These are phyloP conservation scores for Cavia aperea DNA, from an alignment of 2,113 vertebrate species.

Conservation along the genomic window DNA sequence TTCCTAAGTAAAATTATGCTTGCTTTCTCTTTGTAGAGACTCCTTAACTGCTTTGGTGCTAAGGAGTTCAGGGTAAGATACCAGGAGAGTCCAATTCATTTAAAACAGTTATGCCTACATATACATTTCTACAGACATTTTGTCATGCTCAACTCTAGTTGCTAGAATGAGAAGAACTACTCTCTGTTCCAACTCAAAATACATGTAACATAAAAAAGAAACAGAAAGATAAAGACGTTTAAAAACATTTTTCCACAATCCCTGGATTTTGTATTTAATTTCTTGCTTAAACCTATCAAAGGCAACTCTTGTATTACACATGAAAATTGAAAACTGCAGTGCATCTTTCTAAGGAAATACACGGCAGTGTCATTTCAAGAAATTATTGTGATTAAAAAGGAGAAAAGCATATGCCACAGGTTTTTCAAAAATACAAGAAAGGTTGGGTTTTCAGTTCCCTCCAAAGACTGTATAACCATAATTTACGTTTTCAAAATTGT, in stretches of 20 bases:
- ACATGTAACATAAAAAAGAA: constrained; percentile 58
- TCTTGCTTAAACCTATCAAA: constrained; percentile 54
- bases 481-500: constrained; percentile 70
- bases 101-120: neutral
- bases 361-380: constrained; percentile 58
- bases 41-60: neutral
- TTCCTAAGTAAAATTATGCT: constrained; percentile 27
- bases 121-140: constrained; percentile 54
- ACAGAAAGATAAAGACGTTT: constrained; percentile 58
- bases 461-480: constrained; percentile 62
- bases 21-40: neutral
- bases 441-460: constrained; percentile 65
- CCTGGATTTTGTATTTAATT: constrained; percentile 59
- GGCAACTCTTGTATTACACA: constrained; percentile 52
- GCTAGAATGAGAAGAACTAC: constrained; percentile 34
- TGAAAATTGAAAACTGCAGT: constrained; percentile 55
- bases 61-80: constrained; percentile 45
- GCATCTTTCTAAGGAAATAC: constrained; percentile 64
- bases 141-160: neutral
- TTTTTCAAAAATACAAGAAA: constrained; percentile 51
- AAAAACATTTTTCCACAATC: constrained; percentile 46
- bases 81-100: neutral
- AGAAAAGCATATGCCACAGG: constrained; percentile 49
- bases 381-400: constrained; percentile 72
- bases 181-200: constrained; percentile 64